These are phyloP conservation scores for Chaitophorus viminalis DNA, from an alignment of 2,888 invertebrate genomes.

Conservation along the genomic window DNA sequence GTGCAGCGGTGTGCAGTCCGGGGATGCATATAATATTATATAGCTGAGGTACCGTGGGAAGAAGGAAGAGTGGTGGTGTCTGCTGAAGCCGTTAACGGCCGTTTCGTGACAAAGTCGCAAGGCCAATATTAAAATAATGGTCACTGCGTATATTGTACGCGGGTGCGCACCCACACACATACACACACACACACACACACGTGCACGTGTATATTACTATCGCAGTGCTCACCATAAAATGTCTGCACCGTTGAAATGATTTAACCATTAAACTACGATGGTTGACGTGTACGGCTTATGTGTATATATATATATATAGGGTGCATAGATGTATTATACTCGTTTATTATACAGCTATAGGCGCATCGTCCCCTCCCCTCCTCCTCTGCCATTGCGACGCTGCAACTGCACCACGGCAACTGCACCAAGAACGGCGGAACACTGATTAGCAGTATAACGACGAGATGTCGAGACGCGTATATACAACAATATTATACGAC, in stretches of 20 bases:
- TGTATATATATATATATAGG: too few species aligned
- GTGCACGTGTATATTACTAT: neutral
- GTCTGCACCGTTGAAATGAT: conserved; percentile 25
- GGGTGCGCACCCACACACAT: too few species aligned
- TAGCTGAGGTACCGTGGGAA: too few species aligned
- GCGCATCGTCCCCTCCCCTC: neutral
- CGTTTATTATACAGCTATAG: neutral
- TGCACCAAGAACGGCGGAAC: neutral
- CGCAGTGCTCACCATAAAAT: conserved; percentile 14
- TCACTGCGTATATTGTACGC: neutral
- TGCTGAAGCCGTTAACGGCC: neutral
- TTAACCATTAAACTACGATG: conserved; percentile 16
- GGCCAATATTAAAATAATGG: conserved; percentile 22
- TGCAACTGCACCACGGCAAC: neutral
- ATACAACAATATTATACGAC: conserved; percentile 8
- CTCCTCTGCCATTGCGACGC: too few species aligned
- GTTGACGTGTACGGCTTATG: neutral
- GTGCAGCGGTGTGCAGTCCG: too few species aligned
- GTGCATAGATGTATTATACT: too few species aligned
- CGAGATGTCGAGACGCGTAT: conserved; percentile 34
- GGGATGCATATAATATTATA: too few species aligned
- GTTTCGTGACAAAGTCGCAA: conserved; percentile 21
- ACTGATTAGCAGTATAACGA: conserved; percentile 27
- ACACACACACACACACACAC: neutral
- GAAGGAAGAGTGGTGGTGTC: neutral